Evolutionary conservation across 1,140 invertebrate species (phyloP).

Genomic region (Heliconius hermathena): DNA sequence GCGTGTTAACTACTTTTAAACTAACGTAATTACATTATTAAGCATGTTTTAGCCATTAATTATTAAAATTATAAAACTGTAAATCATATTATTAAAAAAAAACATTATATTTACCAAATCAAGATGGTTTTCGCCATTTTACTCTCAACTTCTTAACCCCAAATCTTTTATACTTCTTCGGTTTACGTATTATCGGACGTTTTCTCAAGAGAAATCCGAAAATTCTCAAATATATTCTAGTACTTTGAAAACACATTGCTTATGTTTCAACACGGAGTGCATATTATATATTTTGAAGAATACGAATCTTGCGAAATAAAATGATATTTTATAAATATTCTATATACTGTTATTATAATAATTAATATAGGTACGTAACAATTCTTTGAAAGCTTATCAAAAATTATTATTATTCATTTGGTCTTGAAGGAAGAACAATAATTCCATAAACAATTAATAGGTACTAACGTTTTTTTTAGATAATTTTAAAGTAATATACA

Average conservation of each 20-base stretch:
- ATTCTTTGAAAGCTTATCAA: no score
- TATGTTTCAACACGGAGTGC: not conserved
- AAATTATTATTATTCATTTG: not conserved
- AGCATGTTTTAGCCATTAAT: no score
- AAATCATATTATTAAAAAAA: not conserved
- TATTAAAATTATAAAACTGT: not conserved
- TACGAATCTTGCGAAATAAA: no score
- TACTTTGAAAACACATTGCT: slow-evolving; percentile 63
- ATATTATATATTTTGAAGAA: not conserved
- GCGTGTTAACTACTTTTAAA: no score
- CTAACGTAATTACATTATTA: no score
- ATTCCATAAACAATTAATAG: no score
- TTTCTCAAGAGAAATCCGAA: slow-evolving; percentile 50
- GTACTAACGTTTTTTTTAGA: no score
- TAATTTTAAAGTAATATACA: no score
- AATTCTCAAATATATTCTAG: slow-evolving; percentile 49
- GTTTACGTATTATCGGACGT: slow-evolving; percentile 36
- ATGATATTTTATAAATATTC: no score
- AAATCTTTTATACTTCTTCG: slow-evolving; percentile 66
- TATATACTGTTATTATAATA: no score
- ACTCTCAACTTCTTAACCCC: slow-evolving; percentile 53
- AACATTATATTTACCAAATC: slow-evolving; percentile 55
- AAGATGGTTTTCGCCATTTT: slow-evolving; percentile 60
- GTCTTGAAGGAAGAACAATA: no score
- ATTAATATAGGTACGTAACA: no score